These are phyloP conservation scores for Eira barbara DNA, from an alignment of 2,113 vertebrate genomes.

Conservation along the genomic window DNA sequence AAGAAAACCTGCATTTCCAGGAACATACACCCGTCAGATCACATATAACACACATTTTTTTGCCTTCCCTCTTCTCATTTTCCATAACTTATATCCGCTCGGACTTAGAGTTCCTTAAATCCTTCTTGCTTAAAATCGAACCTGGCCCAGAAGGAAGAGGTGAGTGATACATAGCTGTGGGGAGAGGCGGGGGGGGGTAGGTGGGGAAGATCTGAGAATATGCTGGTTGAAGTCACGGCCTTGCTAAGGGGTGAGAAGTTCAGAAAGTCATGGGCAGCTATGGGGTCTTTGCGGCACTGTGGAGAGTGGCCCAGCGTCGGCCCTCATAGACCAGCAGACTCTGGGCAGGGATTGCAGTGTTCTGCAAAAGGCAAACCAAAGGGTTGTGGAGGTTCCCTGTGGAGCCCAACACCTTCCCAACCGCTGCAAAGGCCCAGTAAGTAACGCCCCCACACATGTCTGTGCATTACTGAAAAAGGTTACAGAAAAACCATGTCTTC, in stretches of 20 bases:
- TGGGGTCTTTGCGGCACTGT: neutral
- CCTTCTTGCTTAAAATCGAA: no score
- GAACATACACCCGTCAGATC: neutral
- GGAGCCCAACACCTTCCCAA: neutral
- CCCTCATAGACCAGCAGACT: neutral
- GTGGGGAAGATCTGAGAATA: no score
- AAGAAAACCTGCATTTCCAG: neutral
- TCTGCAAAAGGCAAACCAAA: neutral
- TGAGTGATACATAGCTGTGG: no score
- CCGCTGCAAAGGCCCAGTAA: neutral
- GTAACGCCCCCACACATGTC: neutral
- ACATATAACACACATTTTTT: neutral
- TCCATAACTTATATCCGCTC: neutral
- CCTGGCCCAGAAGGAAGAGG: no score
- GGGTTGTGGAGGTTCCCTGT: fast-evolving
- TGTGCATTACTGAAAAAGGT: neutral
- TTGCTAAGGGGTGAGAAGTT: no score
- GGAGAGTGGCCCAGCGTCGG: neutral
- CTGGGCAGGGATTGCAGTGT: fast-evolving
- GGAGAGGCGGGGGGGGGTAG: no score
- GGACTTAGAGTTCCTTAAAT: neutral
- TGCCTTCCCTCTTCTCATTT: neutral
- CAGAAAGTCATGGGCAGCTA: neutral
- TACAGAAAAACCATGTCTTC: neutral
- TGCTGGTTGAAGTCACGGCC: no score